These are phyloP conservation scores for Cherax destructor DNA, from an alignment of 1,140 invertebrate species.

Conservation along the genomic window DNA sequence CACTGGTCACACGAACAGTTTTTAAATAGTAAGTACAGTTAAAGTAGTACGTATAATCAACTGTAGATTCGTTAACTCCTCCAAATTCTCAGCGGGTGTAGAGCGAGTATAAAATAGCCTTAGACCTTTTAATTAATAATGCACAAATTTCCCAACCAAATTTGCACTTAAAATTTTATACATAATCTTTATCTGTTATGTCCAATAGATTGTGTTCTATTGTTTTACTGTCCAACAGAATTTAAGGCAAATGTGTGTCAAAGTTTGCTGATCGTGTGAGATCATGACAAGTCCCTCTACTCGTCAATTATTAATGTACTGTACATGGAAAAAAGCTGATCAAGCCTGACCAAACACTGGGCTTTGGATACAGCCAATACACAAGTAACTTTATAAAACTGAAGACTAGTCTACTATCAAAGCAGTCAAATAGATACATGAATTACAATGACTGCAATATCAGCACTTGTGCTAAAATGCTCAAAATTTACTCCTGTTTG, in stretches of 20 bases:
- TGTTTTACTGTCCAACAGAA: background rate
- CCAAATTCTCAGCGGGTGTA: background rate
- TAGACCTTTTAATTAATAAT: background rate
- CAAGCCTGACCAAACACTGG: conserved; percentile 2
- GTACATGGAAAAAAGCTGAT: background rate
- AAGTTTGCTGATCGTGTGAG: background rate
- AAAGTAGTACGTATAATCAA: background rate
- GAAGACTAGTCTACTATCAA: conserved; percentile 13
- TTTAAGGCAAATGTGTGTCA: background rate
- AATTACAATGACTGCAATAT: background rate
- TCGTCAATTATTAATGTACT: background rate
- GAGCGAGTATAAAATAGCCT: background rate
- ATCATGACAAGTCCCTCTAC: background rate
- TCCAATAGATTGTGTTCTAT: background rate
- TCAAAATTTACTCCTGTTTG: background rate
- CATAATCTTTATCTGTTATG: background rate
- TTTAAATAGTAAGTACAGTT: background rate
- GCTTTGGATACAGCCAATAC: background rate
- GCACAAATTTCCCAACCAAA: background rate
- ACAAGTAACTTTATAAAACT: background rate
- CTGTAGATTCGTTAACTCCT: conserved; percentile 1
- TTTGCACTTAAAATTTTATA: background rate
- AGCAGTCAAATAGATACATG: conserved; percentile 6
- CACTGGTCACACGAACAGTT: conserved; percentile 9
- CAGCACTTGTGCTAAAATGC: background rate